These are phyloP conservation scores for Anoplius nigerrimus DNA, from an alignment of 2,888 invertebrate species.

Conservation along the genomic window DNA sequence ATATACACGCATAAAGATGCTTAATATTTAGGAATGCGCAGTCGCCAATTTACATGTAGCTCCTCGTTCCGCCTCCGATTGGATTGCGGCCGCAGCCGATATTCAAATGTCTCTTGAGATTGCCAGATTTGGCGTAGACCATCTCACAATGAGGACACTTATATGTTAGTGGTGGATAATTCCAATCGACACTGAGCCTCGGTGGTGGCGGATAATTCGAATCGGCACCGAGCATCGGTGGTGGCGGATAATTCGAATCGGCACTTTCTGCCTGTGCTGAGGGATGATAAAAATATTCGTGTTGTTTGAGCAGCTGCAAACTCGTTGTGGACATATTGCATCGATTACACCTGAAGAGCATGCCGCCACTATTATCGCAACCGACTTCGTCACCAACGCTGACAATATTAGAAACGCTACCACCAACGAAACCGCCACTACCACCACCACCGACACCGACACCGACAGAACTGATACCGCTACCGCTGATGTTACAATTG, in stretches of 20 bases:
- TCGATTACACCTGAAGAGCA: not conserved
- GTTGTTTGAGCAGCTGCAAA: not conserved
- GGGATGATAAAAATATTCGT: not conserved
- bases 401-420: no score
- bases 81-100: conserved; percentile 34
- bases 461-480: no score
- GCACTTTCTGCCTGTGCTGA: conserved; percentile 21
- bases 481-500: no score
- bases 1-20: no score
- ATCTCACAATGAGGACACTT: conserved; percentile 59
- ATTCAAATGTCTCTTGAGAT: conserved; percentile 54
- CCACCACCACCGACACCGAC: no score
- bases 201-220: conserved; percentile 59
- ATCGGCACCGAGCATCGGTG: conserved; percentile 47
- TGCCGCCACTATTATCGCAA: no score
- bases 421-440: no score
- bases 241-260: conserved; percentile 60
- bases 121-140: conserved; percentile 42
- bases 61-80: conserved; percentile 1
- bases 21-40: no score
- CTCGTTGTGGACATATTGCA: not conserved
- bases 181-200: conserved; percentile 46
- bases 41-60: no score
- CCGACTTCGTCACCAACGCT: no score
- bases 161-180: conserved; percentile 62